phyloP scores from a whole-genome alignment of 2,797 vertebrate species.

The Clamator glandarius region DNA sequence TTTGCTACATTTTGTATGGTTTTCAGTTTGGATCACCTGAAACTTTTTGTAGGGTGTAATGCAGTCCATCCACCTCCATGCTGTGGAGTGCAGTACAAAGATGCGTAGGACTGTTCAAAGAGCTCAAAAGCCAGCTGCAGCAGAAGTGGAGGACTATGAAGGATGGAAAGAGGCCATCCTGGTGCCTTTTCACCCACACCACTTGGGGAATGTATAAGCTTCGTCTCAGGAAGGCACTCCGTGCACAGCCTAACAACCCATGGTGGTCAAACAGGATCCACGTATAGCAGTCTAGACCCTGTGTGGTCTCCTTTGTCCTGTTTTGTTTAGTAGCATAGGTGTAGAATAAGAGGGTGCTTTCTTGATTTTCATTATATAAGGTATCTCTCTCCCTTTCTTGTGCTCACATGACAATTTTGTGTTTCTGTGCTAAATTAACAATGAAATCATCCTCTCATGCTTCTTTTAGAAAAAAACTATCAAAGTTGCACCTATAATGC shows the following conservation, averaged over 20 bases:
- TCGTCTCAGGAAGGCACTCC: neutral
- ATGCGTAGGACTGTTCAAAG: accelerated
- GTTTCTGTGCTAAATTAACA: neutral
- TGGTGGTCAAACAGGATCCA: accelerated
- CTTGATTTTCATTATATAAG: neutral
- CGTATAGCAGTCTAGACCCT: neutral
- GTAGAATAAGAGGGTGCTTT: neutral
- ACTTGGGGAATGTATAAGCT: accelerated
- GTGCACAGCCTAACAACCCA: neutral
- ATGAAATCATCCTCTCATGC: neutral
- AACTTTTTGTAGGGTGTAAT: neutral
- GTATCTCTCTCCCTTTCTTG: accelerated
- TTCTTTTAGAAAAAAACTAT: neutral
- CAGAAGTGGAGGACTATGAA: neutral
- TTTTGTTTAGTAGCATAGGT: neutral
- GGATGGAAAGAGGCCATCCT: neutral
- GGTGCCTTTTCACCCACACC: neutral
- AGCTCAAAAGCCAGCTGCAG: neutral
- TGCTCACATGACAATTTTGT: neutral
- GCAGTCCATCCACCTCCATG: neutral
- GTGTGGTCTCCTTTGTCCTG: neutral
- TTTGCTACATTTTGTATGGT: neutral
- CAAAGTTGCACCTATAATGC: neutral
- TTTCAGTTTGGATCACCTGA: neutral
- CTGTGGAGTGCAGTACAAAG: neutral